A percentile compares a stretch with the other conserved stretches of the same genome.
phyloP scores from a whole-genome alignment of 2,113 vertebrate genomes.

The Mus pahari region DNA sequence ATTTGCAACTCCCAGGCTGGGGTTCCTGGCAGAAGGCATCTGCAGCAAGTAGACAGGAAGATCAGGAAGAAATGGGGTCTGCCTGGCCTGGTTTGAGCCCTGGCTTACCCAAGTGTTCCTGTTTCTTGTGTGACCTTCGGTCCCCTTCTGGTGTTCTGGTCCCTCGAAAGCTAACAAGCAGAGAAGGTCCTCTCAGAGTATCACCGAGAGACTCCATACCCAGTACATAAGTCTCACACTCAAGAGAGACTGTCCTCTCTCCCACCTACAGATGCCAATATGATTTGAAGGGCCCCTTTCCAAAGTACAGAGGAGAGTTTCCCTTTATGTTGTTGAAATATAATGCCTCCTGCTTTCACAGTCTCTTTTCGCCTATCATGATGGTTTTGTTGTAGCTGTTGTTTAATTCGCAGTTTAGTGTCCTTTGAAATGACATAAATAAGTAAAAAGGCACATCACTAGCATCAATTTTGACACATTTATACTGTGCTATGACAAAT shows the following conservation, averaged over 20 bases:
- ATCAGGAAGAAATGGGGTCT: neutral
- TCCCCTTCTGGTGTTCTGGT: neutral
- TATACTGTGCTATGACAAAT: neutral
- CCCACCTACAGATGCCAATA: neutral
- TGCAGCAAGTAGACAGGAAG: neutral
- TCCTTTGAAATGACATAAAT: neutral
- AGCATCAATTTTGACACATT: neutral
- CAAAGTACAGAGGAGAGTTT: neutral
- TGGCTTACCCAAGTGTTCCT: neutral
- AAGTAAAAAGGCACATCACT: neutral
- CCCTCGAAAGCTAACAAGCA: neutral
- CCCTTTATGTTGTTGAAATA: neutral
- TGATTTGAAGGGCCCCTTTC: neutral
- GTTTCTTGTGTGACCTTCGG: neutral
- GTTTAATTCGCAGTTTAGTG: slow-evolving; percentile 17
- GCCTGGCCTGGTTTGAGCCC: neutral
- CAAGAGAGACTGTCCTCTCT: neutral
- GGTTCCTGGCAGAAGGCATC: neutral
- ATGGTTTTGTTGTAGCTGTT: neutral
- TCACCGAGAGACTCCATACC: neutral
- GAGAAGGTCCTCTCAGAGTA: neutral
- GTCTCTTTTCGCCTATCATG: neutral
- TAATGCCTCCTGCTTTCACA: neutral
- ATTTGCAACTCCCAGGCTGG: neutral
- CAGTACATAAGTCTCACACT: neutral